Percentiles rank a stretch among this genome's conserved stretches.
Evolutionary conservation across 1,140 invertebrate species (phyloP).

Genomic region (Brachionus rubens): DNA sequence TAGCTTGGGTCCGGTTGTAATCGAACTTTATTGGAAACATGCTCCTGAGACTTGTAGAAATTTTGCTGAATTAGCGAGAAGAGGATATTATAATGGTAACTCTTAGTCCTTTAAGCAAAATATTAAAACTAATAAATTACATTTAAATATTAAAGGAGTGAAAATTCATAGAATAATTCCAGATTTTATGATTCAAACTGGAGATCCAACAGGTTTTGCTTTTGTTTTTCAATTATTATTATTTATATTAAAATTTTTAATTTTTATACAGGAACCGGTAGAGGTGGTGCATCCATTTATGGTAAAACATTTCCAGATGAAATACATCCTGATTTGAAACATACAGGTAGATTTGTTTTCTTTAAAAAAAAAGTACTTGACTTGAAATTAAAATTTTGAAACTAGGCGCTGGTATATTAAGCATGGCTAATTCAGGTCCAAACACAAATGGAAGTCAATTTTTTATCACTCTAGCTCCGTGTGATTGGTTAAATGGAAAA

Average conservation of each 20-base stretch:
- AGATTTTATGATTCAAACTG: conserved; percentile 90
- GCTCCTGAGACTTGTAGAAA: conserved; percentile 90
- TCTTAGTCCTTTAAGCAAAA: not conserved
- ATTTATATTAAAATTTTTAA: conserved; percentile 2
- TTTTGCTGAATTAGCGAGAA: conserved; percentile 83
- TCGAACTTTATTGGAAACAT: conserved; percentile 97
- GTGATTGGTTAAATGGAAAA: conserved; percentile 95
- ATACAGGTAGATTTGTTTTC: conserved; percentile 74
- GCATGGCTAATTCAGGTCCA: conserved; percentile 92
- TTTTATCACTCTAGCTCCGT: conserved; percentile 92
- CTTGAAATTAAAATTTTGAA: too few relatives aligned
- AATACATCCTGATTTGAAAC: conserved; percentile 87
- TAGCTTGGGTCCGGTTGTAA: conserved; percentile 85
- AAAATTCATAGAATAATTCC: conserved; percentile 92
- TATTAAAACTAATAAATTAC: not conserved
- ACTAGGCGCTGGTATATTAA: conserved; percentile 73
- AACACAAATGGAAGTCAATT: conserved; percentile 97
- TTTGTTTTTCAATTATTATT: not conserved
- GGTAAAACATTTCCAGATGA: conserved; percentile 89
- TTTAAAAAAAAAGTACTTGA: too few relatives aligned
- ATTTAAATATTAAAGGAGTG: not conserved
- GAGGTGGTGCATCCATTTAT: conserved; percentile 93
- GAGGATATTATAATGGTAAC: conserved; percentile 92
- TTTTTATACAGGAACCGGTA: conserved; percentile 61
- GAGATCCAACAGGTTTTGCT: conserved; percentile 77